These are phyloP conservation scores for Cheilosia vulpina DNA, from an alignment of 2,888 invertebrate species.

Conservation along the genomic window DNA sequence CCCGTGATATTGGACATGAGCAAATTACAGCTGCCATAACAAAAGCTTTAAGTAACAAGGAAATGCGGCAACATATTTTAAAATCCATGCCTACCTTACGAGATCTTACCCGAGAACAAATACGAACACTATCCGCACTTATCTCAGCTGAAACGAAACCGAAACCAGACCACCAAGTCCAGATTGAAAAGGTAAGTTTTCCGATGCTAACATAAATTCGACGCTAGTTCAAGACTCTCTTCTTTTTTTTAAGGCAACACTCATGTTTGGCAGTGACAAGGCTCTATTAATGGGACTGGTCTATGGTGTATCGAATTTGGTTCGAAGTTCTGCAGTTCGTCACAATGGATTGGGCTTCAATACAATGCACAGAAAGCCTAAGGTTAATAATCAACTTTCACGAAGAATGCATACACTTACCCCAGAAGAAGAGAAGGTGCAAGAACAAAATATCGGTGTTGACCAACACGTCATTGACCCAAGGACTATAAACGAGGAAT, in stretches of 20 bases:
- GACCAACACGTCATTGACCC: slow-evolving; percentile 79
- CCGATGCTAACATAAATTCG: not conserved
- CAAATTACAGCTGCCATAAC: slow-evolving; percentile 85
- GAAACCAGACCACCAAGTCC: slow-evolving; percentile 84
- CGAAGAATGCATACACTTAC: slow-evolving; percentile 77
- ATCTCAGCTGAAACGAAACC: slow-evolving; percentile 87
- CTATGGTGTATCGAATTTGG: slow-evolving; percentile 87
- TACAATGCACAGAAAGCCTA: slow-evolving; percentile 40
- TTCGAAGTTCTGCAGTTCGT: slow-evolving; percentile 84
- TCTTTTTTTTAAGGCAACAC: slow-evolving; percentile 85
- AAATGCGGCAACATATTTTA: slow-evolving; percentile 86
- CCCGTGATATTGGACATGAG: slow-evolving; percentile 83
- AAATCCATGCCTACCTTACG: slow-evolving; percentile 87
- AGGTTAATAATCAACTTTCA: not conserved
- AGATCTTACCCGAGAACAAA: slow-evolving; percentile 86
- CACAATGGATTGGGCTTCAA: slow-evolving; percentile 77
- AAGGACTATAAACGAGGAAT: slow-evolving; percentile 79
- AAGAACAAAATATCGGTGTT: slow-evolving; percentile 72
- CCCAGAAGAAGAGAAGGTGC: slow-evolving; percentile 69
- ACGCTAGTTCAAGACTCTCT: slow-evolving; percentile 1
- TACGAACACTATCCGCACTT: slow-evolving; percentile 86
- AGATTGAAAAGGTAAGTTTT: slow-evolving; percentile 85
- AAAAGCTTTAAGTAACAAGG: slow-evolving; percentile 86
- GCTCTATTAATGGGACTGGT: slow-evolving; percentile 87
- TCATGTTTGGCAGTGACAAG: slow-evolving; percentile 85